These are phyloP conservation scores for Amblyjoppa fuscipennis DNA, from an alignment of 2,888 invertebrate genomes.

Conservation along the genomic window DNA sequence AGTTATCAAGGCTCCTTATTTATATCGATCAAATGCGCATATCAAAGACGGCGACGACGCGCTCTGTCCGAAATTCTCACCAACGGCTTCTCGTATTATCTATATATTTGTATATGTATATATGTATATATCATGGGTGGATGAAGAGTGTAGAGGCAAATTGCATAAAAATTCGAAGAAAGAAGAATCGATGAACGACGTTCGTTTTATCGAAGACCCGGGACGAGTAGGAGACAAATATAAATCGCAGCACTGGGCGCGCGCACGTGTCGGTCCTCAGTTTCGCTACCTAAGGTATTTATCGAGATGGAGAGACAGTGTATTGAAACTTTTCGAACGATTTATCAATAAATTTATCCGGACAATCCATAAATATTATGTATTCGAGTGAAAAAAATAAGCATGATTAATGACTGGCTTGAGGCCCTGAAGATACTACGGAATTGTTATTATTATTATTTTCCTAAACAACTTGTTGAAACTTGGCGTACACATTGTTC, in stretches of 20 bases:
- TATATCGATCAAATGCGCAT: constrained; percentile 56
- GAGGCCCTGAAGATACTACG: too few relatives aligned
- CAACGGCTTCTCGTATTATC: not conserved
- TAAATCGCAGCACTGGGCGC: constrained; percentile 16
- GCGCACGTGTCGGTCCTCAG: not conserved
- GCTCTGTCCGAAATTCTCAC: constrained; percentile 14
- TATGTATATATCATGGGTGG: not conserved
- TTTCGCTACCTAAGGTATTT: constrained; percentile 10
- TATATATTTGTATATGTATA: not conserved
- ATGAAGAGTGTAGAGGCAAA: constrained; percentile 1
- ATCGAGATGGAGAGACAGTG: not conserved
- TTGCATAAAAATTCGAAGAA: constrained; percentile 18
- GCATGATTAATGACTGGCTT: too few relatives aligned
- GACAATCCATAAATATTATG: not conserved
- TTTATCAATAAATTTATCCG: constrained; percentile 5
- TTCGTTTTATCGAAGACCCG: constrained; percentile 28
- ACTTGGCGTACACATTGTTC: too few relatives aligned
- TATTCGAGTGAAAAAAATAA: too few relatives aligned
- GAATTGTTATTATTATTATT: too few relatives aligned
- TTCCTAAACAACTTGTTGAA: too few relatives aligned
- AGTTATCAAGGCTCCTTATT: constrained; percentile 65
- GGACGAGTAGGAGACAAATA: constrained; percentile 27
- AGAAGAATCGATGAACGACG: constrained; percentile 13
- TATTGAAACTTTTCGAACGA: not conserved
- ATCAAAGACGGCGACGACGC: constrained; percentile 38